Evolutionary conservation across 2,888 invertebrate genomes (phyloP).

Genomic region (Apodemia zela): DNA sequence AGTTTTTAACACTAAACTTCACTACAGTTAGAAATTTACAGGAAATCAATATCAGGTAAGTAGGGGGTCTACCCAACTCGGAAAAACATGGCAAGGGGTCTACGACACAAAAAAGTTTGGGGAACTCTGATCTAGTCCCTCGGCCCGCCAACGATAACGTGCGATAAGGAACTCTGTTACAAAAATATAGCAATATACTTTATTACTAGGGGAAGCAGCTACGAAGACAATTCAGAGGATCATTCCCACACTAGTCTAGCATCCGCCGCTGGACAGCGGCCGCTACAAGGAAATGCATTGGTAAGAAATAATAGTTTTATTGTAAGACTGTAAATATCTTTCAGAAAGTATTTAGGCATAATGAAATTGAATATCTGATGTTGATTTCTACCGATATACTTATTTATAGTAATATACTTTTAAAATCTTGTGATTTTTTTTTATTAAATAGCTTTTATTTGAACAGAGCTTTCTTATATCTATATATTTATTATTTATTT

Average conservation of each 20-base stretch:
- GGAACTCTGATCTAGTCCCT: no score
- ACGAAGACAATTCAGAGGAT: slow-evolving; percentile 81
- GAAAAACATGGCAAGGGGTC: no score
- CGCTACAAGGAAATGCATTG: slow-evolving; percentile 58
- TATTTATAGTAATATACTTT: slow-evolving; percentile 16
- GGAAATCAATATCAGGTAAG: no score
- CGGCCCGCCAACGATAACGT: no score
- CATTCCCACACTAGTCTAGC: slow-evolving; percentile 67
- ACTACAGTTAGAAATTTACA: no score
- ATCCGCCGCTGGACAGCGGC: slow-evolving; percentile 53
- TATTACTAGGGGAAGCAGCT: slow-evolving; percentile 74
- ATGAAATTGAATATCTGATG: no score
- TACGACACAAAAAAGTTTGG: no score
- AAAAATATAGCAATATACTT: not conserved
- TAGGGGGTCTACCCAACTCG: no score
- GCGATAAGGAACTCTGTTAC: not conserved
- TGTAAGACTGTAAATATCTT: not conserved
- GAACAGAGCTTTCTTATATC: slow-evolving; percentile 15
- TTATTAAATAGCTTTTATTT: slow-evolving; percentile 29
- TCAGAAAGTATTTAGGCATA: not conserved
- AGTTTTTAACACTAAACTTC: no score
- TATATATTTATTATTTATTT: slow-evolving; percentile 18
- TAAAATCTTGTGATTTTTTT: slow-evolving; percentile 22
- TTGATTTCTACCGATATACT: not conserved
- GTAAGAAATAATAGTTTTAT: slow-evolving; percentile 36